Base-by-base conservation (phyloP, 2,888 invertebrate genomes). In the Diloba caeruleocephala region DNA sequence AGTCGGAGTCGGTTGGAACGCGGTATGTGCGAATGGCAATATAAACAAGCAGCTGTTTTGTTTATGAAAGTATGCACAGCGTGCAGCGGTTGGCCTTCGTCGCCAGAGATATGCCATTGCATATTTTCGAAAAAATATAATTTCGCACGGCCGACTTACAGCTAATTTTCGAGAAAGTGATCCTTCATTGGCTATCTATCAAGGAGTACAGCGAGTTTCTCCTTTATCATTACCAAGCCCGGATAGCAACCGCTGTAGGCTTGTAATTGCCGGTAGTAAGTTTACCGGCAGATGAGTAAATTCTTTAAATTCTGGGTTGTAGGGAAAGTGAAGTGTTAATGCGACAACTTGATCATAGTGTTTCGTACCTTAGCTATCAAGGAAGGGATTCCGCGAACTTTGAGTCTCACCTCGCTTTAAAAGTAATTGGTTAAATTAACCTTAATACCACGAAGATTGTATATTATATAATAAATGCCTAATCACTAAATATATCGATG, bases 261-360 rank as follows among this genome's bases (percentile, higher is more conserved):
- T 80, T 82, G 83, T 90, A 91, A 92, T 92, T 92, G 92, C 84
- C 60, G 76, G 78, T 79, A 81, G 80, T n/a, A n/a, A n/a, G n/a
- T 87, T 84, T 82, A 81, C 85, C 87, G 88, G 90, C 88, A 92
- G 92, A 92, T 91, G 91, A 90, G 91, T 92, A 90, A 89, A 90
- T 87, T 89, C 85, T 78, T 89, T 86, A 87, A 89, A 89, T 90
- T 92, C 90, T 90, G 84, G 88, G 88, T 84, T 89, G 82, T 74
- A 79, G 88, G 84, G 92, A 92, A 92, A 92, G 92, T 92, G 87
- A 90, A 88, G 89, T 89, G 89, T 86, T 90, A 91, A 90, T 89
- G 81, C 83, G 89, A 91, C 91, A 87, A 82, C 82, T 85, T 90
- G 90, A 91, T 90, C 84, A 90, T 85, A 89, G 88, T 84, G 81